Conservation (phyloP, 2,113 vertebrate species). For the Heterotilapia buettikoferi region DNA sequence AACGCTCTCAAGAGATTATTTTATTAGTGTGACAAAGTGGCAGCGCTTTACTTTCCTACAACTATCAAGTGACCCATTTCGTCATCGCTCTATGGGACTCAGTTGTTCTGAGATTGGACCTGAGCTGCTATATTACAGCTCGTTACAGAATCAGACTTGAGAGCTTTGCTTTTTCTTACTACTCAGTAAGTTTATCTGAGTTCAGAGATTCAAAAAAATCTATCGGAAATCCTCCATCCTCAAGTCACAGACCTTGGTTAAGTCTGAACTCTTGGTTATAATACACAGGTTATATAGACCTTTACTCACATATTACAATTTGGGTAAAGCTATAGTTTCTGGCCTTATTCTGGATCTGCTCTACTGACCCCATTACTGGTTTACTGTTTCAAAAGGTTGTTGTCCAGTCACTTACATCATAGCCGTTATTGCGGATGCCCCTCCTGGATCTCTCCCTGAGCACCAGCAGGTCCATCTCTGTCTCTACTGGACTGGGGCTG, state of each 20-base stretch:
- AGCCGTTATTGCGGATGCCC: constrained; percentile 94
- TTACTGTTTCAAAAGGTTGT: not conserved
- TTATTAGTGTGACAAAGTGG: constrained; percentile 5
- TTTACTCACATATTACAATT: not conserved
- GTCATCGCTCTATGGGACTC: not conserved
- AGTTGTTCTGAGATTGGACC: not conserved
- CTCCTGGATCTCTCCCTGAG: constrained; percentile 86
- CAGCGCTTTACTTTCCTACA: not conserved
- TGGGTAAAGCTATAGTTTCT: fast-evolving
- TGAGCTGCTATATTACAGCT: not conserved
- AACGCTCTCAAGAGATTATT: constrained; percentile 24
- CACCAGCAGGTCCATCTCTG: constrained; percentile 96
- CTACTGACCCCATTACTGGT: not conserved
- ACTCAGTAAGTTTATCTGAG: not conserved
- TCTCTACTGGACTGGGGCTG: constrained; percentile 92
- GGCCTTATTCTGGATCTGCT: not conserved
- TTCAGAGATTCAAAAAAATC: not conserved
- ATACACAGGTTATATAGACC: not conserved
- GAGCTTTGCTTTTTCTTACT: not conserved
- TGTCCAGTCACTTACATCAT: constrained; percentile 81
- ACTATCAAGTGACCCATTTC: not conserved
- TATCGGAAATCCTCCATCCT: not conserved
- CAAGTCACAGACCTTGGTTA: not conserved
- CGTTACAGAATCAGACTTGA: not conserved
- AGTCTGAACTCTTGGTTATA: not conserved